phyloP scores from a whole-genome alignment of 2,888 invertebrate species.

The Brachyptera putata region DNA sequence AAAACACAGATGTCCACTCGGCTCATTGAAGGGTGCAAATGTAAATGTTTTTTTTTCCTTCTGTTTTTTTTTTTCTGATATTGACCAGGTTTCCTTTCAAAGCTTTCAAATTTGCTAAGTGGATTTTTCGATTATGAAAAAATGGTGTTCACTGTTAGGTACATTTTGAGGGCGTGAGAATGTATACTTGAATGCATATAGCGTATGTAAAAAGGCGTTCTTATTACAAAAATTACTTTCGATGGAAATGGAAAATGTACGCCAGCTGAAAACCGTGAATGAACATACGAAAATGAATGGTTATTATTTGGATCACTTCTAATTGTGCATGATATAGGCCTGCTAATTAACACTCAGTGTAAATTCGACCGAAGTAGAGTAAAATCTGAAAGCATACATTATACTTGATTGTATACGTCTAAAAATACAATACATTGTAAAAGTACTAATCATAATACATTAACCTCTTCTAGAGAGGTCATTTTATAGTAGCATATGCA shows the following conservation, averaged over 20 bases:
- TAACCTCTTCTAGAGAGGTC: too few species aligned
- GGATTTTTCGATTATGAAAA: slow-evolving; percentile 4
- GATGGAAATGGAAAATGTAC: too few species aligned
- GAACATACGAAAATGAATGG: too few species aligned
- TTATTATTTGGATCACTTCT: not conserved
- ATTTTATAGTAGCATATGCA: too few species aligned
- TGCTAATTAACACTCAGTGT: too few species aligned
- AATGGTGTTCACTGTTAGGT: not conserved
- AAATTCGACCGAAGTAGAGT: too few species aligned
- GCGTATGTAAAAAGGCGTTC: not conserved
- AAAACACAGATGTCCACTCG: slow-evolving; percentile 7
- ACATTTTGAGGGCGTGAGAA: not conserved
- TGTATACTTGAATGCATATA: not conserved
- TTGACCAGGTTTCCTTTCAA: not conserved
- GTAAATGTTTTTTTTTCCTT: not conserved
- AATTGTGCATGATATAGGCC: not conserved
- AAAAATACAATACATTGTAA: too few species aligned
- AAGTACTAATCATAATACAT: too few species aligned
- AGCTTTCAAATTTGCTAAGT: slow-evolving; percentile 7
- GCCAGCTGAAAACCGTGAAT: too few species aligned
- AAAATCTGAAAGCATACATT: too few species aligned
- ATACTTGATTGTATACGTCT: too few species aligned
- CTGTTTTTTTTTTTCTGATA: not conserved
- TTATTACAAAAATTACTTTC: not conserved
- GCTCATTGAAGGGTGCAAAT: not conserved